Conservation (phyloP, 2,888 invertebrate species). For the Griposia aprilina region DNA sequence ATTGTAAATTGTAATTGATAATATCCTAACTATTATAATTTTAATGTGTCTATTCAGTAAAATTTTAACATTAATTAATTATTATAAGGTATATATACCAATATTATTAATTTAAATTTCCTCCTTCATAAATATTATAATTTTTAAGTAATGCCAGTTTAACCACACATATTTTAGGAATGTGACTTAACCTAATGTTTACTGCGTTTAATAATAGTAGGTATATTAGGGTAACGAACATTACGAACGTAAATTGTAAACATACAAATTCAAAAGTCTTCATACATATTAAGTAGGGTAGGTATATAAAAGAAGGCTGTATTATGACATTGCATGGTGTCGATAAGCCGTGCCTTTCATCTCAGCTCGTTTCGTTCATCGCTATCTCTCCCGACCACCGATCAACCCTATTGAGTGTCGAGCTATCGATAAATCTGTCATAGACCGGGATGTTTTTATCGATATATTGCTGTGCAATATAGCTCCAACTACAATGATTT, state of each 20-base stretch:
- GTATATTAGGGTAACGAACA: neutral
- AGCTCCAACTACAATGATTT: constrained; percentile 3
- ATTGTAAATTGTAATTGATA: too few species aligned
- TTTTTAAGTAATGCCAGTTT: neutral
- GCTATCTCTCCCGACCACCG: constrained; percentile 55
- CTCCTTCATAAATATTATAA: too few species aligned
- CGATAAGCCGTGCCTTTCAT: constrained; percentile 59
- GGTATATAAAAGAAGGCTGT: constrained; percentile 34
- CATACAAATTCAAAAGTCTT: constrained; percentile 11
- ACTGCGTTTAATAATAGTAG: neutral
- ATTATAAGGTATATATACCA: too few species aligned
- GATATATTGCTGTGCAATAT: constrained; percentile 17
- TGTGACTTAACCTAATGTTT: neutral
- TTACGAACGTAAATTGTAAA: neutral
- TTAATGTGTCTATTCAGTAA: too few species aligned
- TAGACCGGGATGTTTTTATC: constrained; percentile 41
- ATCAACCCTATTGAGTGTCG: constrained; percentile 50
- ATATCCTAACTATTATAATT: too few species aligned
- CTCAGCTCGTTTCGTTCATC: constrained; percentile 31
- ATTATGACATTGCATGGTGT: constrained; percentile 39
- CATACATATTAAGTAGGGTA: constrained; percentile 34
- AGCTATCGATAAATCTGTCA: constrained; percentile 59
- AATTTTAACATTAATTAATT: too few species aligned
- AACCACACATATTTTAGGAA: neutral
- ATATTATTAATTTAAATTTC: too few species aligned